Base-by-base conservation (phyloP, 2,797 vertebrate species). In the Astyanax mexicanus region DNA sequence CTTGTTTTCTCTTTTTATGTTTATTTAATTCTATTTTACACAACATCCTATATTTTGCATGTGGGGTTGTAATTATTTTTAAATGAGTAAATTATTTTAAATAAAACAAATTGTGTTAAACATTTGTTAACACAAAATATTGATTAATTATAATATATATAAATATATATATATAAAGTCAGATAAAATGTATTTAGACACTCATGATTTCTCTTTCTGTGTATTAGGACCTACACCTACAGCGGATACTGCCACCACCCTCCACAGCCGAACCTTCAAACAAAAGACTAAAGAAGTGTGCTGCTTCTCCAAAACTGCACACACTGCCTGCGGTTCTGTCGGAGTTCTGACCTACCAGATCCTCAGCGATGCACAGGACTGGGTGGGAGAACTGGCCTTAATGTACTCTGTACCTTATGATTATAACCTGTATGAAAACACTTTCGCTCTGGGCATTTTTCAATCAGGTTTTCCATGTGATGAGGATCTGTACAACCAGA, bases 401-500 rank as follows among this genome's bases (percentile, higher is more conserved):
- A 64, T 64, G 61, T 64, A 64, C 40, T 64, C 61, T n/a, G 61
- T 44, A 9, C 61, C 61, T 6, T 64, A 23, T 1, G 23, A 64
- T 12, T 44, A 64, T 52, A 29, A 3, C 13, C 1, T 0, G 0
- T 29, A 5, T 12, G 5, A 15, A 25, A 55, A 55, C 25, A 6
- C 9, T 37, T 64, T 64, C 15, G 61, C 19, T 44, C 9, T 64
- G 6, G 38, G 61, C 4, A 23, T 64, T 17, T 64, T 25, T 42
- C 5, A 42, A 19, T 0, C 9, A 3, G 3, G 1, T 11, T 3
- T 4, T 6, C 0, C 19, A 19, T 62, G 60, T 64, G 38, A 64
- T 64, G 6, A 62, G 0, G 1, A 10, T 40, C 60, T 40, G 8
- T 54, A 25, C 3, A 12, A 54, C 0, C 10, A 25, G 35, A 62